Percentiles rank a stretch among this genome's conserved stretches.
These are phyloP conservation scores for Amblyopsis rosae DNA, from an alignment of 2,113 vertebrate genomes.

Conservation along the genomic window DNA sequence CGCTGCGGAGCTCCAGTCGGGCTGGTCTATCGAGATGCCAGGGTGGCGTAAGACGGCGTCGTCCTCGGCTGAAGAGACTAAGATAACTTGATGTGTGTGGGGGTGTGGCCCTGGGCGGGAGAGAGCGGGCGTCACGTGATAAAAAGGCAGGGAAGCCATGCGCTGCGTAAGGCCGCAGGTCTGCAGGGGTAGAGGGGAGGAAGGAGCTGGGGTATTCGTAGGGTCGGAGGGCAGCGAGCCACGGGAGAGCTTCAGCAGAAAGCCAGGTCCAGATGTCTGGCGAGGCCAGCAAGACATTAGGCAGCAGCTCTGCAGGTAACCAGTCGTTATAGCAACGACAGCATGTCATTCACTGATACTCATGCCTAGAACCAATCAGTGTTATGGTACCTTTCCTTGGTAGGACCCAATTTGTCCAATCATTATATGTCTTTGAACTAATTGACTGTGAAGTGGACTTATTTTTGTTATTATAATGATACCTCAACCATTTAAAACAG, in stretches of 20 bases:
- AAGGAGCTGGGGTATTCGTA: too few species aligned
- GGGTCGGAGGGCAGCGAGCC: not conserved
- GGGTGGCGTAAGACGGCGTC: slow-evolving; percentile 24
- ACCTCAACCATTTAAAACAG: too few species aligned
- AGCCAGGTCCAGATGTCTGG: not conserved
- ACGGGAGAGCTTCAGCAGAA: not conserved
- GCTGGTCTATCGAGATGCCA: slow-evolving; percentile 3
- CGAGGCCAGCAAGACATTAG: slow-evolving; percentile 24
- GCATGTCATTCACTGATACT: too few species aligned
- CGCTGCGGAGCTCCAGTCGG: slow-evolving; percentile 44
- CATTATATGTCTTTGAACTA: too few species aligned
- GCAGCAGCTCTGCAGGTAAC: slow-evolving; percentile 69
- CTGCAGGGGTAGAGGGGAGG: not conserved
- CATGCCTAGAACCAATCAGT: too few species aligned
- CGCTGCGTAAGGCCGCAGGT: slow-evolving; percentile 26
- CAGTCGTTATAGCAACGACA: not conserved
- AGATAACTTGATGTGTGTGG: not conserved
- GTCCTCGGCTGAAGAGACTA: not conserved
- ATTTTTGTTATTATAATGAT: too few species aligned
- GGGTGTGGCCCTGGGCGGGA: too few species aligned
- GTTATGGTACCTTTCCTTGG: too few species aligned
- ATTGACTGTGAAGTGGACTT: too few species aligned
- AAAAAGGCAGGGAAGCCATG: slow-evolving; percentile 32
- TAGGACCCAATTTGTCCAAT: too few species aligned
- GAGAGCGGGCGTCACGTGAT: too few species aligned